These are phyloP conservation scores for Aphidius colemani DNA, from an alignment of 2,888 invertebrate genomes.

Conservation along the genomic window DNA sequence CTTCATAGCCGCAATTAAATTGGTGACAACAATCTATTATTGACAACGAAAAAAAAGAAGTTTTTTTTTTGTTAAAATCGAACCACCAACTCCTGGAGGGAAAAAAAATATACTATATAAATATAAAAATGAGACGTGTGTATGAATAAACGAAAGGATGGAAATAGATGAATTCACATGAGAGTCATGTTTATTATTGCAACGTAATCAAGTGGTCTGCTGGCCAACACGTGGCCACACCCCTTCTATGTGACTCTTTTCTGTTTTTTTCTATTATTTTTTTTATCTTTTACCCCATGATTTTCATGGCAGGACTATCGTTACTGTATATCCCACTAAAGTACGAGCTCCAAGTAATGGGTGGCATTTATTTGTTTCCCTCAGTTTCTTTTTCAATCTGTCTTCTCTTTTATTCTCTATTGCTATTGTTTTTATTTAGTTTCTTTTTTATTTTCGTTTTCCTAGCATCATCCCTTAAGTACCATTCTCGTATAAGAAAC, in stretches of 20 bases:
- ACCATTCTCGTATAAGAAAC: constrained; percentile 30
- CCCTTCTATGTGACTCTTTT: too few relatives aligned
- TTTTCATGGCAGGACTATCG: constrained; percentile 48
- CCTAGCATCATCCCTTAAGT: constrained; percentile 25
- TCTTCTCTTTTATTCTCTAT: constrained; percentile 31
- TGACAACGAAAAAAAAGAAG: constrained; percentile 34
- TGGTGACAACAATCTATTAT: constrained; percentile 48
- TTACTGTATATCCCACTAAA: constrained; percentile 22
- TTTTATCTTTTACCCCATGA: constrained; percentile 38
- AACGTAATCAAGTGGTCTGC: constrained; percentile 55
- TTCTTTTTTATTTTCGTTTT: constrained; percentile 3
- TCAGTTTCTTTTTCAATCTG: constrained; percentile 27
- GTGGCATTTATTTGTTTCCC: constrained; percentile 58
- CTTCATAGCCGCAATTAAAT: constrained; percentile 54
- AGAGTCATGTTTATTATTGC: constrained; percentile 57
- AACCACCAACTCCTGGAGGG: constrained; percentile 3
- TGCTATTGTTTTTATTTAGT: not conserved
- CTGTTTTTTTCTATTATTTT: not conserved
- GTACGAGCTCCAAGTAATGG: constrained; percentile 42
- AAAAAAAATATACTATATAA: constrained; percentile 26
- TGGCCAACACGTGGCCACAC: constrained; percentile 26
- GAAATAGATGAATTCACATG: constrained; percentile 51
- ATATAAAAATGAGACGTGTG: constrained; percentile 30
- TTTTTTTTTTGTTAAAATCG: too few relatives aligned
- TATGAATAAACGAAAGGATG: constrained; percentile 26